Conservation (phyloP, 2,113 vertebrate species). For the Rhabdomys dilectus region DNA sequence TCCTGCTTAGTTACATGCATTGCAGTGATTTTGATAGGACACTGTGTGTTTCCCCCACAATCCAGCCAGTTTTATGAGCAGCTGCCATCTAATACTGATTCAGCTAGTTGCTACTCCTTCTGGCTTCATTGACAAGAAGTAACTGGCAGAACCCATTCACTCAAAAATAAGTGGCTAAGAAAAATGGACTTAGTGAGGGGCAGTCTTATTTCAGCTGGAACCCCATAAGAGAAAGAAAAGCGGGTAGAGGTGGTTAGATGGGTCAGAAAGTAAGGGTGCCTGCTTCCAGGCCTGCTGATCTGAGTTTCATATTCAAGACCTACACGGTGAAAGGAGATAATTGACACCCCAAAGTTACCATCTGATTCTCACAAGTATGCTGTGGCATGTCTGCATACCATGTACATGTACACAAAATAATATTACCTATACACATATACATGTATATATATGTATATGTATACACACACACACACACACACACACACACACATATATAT, state of each 20-base stretch:
- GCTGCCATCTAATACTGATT: constrained; percentile 23
- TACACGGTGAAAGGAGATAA: neutral
- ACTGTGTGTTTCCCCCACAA: neutral
- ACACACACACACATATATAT: too few relatives aligned
- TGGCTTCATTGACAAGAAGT: neutral
- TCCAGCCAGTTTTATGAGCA: neutral
- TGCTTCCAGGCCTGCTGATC: neutral
- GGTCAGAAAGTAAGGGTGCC: too few relatives aligned
- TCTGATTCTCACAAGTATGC: neutral
- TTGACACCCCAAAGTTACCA: neutral
- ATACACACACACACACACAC: too few relatives aligned
- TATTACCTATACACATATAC: too few relatives aligned
- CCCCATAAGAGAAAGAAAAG: neutral
- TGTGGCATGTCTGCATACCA: neutral
- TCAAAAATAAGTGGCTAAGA: neutral
- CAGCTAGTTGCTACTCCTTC: neutral
- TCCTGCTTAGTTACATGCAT: neutral
- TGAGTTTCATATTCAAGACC: neutral
- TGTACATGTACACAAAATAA: neutral
- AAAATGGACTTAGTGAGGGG: neutral
- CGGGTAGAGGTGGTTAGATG: too few relatives aligned
- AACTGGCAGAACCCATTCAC: neutral
- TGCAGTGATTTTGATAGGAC: neutral
- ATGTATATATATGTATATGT: neutral
- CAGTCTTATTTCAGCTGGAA: neutral